Percentiles rank a stretch among this genome's conserved stretches.
Conservation (phyloP, 2,113 vertebrate genomes). For the Spermophilus dauricus region DNA sequence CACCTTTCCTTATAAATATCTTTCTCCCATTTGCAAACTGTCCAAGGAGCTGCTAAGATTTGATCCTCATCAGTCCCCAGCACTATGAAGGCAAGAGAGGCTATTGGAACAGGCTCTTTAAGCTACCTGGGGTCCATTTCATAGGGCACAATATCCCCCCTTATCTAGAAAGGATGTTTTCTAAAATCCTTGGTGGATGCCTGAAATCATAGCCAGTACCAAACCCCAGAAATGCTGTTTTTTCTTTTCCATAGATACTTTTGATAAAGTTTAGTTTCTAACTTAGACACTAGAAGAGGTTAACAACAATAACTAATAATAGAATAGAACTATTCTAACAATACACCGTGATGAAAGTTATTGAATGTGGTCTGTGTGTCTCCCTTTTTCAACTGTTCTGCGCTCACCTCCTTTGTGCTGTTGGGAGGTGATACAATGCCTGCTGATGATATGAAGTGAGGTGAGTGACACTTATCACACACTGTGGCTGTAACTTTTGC, state of each 20-base stretch:
- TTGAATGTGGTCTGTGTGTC: not conserved
- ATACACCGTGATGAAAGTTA: not conserved
- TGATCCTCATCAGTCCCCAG: not conserved
- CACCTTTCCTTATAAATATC: not conserved
- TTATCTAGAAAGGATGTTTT: too few species aligned
- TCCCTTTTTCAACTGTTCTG: fast-evolving
- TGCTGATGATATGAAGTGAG: not conserved
- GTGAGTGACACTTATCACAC: not conserved
- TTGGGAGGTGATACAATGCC: too few species aligned
- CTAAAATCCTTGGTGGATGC: not conserved
- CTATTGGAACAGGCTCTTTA: not conserved
- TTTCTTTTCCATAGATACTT: not conserved
- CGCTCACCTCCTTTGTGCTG: not conserved
- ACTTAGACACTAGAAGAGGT: not conserved
- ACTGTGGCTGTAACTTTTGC: not conserved
- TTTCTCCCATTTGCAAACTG: not conserved
- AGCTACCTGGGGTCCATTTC: not conserved
- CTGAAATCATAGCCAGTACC: not conserved
- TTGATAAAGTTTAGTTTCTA: not conserved
- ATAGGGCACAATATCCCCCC: not conserved
- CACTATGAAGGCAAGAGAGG: not conserved
- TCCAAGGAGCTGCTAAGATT: not conserved
- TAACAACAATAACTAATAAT: not conserved
- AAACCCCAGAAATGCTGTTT: too few species aligned
- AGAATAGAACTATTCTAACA: not conserved